Evolutionary conservation across 2,113 vertebrate species (phyloP).

Genomic region (Ginglymostoma cirratum): DNA sequence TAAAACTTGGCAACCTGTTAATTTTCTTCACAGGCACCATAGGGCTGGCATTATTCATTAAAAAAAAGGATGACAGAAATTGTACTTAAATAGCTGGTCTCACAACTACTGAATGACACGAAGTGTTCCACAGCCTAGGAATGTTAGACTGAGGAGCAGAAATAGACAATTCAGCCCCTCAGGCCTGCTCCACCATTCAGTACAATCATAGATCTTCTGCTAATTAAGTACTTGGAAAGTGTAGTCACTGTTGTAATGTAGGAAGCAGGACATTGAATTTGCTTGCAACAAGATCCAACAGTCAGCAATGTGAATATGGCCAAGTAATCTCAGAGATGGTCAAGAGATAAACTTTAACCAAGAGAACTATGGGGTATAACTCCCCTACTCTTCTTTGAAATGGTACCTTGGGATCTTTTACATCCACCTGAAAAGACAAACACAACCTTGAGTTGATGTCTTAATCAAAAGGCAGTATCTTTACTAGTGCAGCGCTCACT

Average conservation of each 20-base stretch:
- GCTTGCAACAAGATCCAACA: neutral
- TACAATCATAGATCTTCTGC: no score
- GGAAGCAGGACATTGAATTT: neutral
- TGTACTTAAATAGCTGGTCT: neutral
- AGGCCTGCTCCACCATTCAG: no score
- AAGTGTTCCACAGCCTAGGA: neutral
- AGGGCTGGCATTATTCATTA: neutral
- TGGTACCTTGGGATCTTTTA: neutral
- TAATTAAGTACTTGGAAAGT: neutral
- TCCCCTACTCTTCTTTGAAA: neutral
- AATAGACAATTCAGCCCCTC: no score
- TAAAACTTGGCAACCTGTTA: neutral
- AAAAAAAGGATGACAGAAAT: neutral
- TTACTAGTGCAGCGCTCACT: neutral
- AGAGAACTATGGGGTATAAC: neutral
- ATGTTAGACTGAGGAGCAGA: no score
- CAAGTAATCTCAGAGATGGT: neutral
- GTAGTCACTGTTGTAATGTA: neutral
- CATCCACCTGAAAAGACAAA: neutral
- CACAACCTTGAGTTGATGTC: neutral
- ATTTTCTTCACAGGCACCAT: no score
- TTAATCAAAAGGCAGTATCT: neutral
- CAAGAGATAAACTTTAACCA: neutral
- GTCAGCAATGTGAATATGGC: neutral
- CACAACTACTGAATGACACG: neutral